Conservation (phyloP, 2,888 invertebrate species). For the Eupithecia subumbrata region DNA sequence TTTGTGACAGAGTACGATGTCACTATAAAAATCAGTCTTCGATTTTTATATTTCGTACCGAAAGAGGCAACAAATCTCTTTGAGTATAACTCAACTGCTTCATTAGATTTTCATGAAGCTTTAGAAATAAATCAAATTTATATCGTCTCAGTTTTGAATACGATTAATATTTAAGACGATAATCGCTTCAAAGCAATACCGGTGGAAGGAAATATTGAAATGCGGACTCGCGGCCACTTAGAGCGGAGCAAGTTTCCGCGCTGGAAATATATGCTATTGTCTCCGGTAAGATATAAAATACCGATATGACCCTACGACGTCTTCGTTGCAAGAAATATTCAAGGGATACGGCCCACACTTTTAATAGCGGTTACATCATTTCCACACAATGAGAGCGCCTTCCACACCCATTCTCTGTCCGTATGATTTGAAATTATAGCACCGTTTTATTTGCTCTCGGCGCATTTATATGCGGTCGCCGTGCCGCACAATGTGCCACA, state of each 20-base stretch:
- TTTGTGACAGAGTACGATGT: constrained; percentile 62
- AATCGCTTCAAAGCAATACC: constrained; percentile 56
- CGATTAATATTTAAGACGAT: constrained; percentile 57
- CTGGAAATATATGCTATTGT: constrained; percentile 82
- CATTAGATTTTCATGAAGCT: constrained; percentile 51
- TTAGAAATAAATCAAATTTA: constrained; percentile 52
- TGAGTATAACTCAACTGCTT: constrained; percentile 49
- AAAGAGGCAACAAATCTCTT: constrained; percentile 55
- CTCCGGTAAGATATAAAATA: constrained; percentile 82
- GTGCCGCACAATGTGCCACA: constrained; percentile 78
- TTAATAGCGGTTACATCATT: constrained; percentile 84
- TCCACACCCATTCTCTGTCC: constrained; percentile 85
- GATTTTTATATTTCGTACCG: constrained; percentile 58
- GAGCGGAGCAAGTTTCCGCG: constrained; percentile 72
- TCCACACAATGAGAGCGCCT: constrained; percentile 84
- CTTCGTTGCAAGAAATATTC: constrained; percentile 84
- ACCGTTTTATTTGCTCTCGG: constrained; percentile 83
- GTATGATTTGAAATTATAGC: constrained; percentile 85
- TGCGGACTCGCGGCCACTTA: constrained; percentile 70
- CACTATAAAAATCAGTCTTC: constrained; percentile 63
- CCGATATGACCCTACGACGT: constrained; percentile 83
- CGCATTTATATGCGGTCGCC: constrained; percentile 82
- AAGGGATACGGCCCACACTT: constrained; percentile 84
- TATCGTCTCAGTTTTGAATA: constrained; percentile 44
- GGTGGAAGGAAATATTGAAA: constrained; percentile 67